Evolutionary conservation across 2,888 invertebrate species (phyloP).

Genomic region (Ptilodon capucinus): DNA sequence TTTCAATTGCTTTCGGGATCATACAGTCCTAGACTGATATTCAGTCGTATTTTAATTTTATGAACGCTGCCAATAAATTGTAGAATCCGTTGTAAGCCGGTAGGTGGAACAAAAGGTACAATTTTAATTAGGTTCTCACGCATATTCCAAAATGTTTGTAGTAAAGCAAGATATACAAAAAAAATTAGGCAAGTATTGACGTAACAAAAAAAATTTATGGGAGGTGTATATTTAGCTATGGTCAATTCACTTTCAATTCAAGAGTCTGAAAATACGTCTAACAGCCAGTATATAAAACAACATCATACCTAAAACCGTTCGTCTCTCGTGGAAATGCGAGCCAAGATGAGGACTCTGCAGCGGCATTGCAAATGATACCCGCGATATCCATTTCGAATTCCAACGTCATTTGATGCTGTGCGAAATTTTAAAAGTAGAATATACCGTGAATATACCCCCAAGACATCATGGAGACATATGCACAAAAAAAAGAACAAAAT

Average conservation of each 20-base stretch:
- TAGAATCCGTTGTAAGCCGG: constrained; percentile 4
- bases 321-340: background rate
- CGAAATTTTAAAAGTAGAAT: constrained; percentile 1
- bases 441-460: too few relatives aligned
- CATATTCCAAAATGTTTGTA: too few relatives aligned
- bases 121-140: background rate
- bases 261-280: too few relatives aligned
- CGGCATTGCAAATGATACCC: constrained; percentile 5
- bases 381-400: constrained; percentile 11
- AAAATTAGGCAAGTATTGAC: too few relatives aligned
- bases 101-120: background rate
- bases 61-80: constrained; percentile 18
- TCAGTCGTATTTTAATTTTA: constrained; percentile 28
- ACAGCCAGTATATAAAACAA: background rate
- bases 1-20: constrained; percentile 26
- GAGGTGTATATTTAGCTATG: too few relatives aligned
- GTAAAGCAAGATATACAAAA: too few relatives aligned
- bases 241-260: too few relatives aligned
- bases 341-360: background rate
- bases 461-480: background rate
- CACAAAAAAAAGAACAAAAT: too few relatives aligned
- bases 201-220: too few relatives aligned
- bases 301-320: background rate
- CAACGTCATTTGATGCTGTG: constrained; percentile 4
- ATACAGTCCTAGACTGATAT: constrained; percentile 21